phyloP scores from a whole-genome alignment of 2,888 invertebrate genomes.

The Malthinus seriepunctatus region DNA sequence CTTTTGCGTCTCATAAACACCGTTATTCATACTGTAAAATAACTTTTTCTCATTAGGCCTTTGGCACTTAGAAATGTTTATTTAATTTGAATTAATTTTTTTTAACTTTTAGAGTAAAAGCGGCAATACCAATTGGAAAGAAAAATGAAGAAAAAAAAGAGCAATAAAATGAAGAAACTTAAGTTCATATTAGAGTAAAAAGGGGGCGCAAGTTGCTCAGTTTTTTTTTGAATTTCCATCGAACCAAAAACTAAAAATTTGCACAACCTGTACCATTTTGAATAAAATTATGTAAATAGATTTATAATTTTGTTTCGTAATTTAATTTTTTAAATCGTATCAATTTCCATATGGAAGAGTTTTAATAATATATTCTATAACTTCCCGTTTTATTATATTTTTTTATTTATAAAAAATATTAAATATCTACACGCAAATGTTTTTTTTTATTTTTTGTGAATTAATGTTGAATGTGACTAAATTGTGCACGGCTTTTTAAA shows the following conservation, averaged over 20 bases:
- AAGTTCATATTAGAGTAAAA: not conserved
- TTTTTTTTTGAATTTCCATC: constrained; percentile 32
- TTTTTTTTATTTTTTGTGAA: constrained; percentile 1
- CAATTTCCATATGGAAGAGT: not conserved
- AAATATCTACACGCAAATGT: not conserved
- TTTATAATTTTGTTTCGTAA: constrained; percentile 28
- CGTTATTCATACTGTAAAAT: too few relatives aligned
- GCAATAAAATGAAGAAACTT: constrained; percentile 61
- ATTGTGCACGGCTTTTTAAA: constrained; percentile 3
- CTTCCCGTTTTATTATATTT: not conserved
- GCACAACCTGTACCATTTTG: constrained; percentile 34
- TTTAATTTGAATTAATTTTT: constrained; percentile 11
- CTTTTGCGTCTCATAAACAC: too few relatives aligned
- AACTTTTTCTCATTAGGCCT: too few relatives aligned
- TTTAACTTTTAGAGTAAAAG: constrained; percentile 70
- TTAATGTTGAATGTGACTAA: not conserved
- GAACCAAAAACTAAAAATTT: constrained; percentile 25
- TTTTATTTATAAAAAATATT: constrained; percentile 2
- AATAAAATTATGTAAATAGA: constrained; percentile 35
- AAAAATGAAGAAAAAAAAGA: constrained; percentile 84
- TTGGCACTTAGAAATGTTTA: too few relatives aligned
- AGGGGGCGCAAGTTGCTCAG: constrained; percentile 14
- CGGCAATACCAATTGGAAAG: constrained; percentile 87
- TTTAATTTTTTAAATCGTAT: not conserved
- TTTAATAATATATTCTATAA: not conserved